Base-by-base conservation (phyloP, 2,113 vertebrate genomes). In the Centropristis striata region DNA sequence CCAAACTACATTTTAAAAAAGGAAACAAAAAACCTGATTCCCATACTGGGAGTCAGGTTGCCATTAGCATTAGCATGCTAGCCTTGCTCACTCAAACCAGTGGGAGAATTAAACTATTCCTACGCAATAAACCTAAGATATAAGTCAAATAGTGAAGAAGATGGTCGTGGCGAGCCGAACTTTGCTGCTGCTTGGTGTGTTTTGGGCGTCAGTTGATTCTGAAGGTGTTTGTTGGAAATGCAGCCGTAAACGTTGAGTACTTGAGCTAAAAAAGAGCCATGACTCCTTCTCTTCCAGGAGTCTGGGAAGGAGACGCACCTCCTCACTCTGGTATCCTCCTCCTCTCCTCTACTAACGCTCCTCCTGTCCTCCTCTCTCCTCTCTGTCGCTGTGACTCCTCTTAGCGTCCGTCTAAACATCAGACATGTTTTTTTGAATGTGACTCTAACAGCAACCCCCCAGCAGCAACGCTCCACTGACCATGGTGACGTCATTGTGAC, bases 201-300 rank as follows among this genome's bases (percentile, higher is more conserved):
- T 32, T 32, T 32, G 32, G 32, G 32, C 32, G 32, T 32, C 6
- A 3, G 32, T 32, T 32, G 32, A 32, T 6, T 32, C 32, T 32
- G 32, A 32, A 6, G 4, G 32, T 76, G 73, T 74, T 75, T 61
- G 44, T 41, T 68, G 51, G 53, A 78, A 60, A 55, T 25, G 15
- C 20, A 39, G 28, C 54, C 46, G 44, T 77, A 54, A 82, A 69
- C 57, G 13, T 15, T 61, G 28, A 64, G 67, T 28, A 16, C 27
- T n/a, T 25, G 14, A 49, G 75, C 67, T 88, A 63, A 84, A 86
- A n/a, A 71, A 86, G 50, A 83, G 75, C 75, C 60, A 55, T 80
- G 71, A 77, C 83, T 86, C 60, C 84, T 88, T 93, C 55, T 92
- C 78, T 93, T 91, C 80, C 89, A 92, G 92, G 91, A 90, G 71